Conservation (phyloP, 2,888 invertebrate species). For the Microchrysa polita region DNA sequence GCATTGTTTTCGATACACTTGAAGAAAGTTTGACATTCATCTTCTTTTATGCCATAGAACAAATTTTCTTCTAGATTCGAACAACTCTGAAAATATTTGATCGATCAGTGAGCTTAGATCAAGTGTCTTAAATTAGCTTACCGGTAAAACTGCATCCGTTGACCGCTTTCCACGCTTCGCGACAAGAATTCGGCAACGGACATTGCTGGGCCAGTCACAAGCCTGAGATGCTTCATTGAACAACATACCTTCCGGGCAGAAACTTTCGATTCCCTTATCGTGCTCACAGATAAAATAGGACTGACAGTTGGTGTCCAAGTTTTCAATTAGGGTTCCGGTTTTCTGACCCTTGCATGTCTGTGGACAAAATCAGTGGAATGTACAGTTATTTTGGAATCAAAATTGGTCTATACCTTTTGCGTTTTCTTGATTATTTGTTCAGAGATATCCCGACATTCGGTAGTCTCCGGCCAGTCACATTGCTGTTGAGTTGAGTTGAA, state of each 20-base stretch:
- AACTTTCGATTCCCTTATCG: slow-evolving; percentile 7
- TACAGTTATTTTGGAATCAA: too few species aligned
- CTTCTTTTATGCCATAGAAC: slow-evolving; percentile 7
- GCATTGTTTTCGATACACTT: slow-evolving; percentile 48
- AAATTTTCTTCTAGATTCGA: background rate
- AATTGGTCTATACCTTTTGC: too few species aligned
- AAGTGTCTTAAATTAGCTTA: too few species aligned
- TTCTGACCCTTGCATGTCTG: background rate
- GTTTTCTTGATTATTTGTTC: too few species aligned
- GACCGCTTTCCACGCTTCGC: background rate
- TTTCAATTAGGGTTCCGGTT: background rate
- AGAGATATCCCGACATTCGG: background rate
- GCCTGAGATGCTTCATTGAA: slow-evolving; percentile 39
- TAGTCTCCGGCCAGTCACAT: background rate
- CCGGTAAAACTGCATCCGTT: background rate
- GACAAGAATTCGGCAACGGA: background rate
- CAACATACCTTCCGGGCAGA: slow-evolving; percentile 27
- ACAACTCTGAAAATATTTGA: slow-evolving; percentile 27
- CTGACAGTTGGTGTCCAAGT: background rate
- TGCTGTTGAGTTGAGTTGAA: background rate
- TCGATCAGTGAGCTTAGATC: too few species aligned
- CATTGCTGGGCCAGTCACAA: slow-evolving; percentile 45
- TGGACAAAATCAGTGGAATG: background rate
- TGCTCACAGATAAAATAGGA: slow-evolving; percentile 20
- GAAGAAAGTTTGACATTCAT: slow-evolving; percentile 50